A percentile compares a stretch with the other conserved stretches of the same genome.
Conservation (phyloP, 2,797 vertebrate genomes). For the Australoheros facetus region DNA sequence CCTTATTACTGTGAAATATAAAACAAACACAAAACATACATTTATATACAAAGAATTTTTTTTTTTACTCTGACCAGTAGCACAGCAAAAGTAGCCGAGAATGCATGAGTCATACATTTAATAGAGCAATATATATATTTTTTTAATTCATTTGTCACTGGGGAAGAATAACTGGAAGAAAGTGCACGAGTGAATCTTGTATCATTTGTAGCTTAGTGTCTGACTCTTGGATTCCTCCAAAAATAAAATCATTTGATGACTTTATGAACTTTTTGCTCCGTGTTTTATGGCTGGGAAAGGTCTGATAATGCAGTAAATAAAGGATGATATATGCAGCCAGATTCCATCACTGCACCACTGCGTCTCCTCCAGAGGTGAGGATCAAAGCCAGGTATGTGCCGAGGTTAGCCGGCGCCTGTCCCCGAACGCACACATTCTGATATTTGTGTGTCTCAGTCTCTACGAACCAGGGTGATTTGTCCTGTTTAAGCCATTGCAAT, state of each 20-base stretch:
- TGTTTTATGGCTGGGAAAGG: constrained; percentile 30
- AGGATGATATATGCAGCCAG: constrained; percentile 36
- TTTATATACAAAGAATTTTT: not conserved
- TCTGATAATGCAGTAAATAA: constrained; percentile 59
- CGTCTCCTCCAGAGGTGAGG: constrained; percentile 20
- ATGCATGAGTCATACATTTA: not conserved
- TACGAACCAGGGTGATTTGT: constrained; percentile 10
- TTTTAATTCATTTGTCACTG: constrained; percentile 12
- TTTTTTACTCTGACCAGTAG: not conserved
- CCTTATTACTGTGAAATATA: not conserved
- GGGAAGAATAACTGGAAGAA: constrained; percentile 37
- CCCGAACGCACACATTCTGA: constrained; percentile 8
- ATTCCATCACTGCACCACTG: constrained; percentile 28
- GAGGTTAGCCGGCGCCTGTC: constrained; percentile 8
- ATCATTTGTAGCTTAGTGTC: not conserved
- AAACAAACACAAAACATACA: not conserved
- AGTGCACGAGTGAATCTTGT: not conserved
- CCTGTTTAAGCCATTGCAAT: constrained; percentile 23
- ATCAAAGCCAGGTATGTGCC: constrained; percentile 54
- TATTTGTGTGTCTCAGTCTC: constrained; percentile 23
- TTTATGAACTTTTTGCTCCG: constrained; percentile 39
- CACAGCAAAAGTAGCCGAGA: not conserved
- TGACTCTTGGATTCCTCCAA: constrained; percentile 17
- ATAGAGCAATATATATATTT: not conserved
- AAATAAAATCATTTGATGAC: constrained; percentile 47